Percentiles rank a stretch among this genome's conserved stretches.
These are phyloP conservation scores for Mycteria americana DNA, from an alignment of 2,797 vertebrate species.

Conservation along the genomic window DNA sequence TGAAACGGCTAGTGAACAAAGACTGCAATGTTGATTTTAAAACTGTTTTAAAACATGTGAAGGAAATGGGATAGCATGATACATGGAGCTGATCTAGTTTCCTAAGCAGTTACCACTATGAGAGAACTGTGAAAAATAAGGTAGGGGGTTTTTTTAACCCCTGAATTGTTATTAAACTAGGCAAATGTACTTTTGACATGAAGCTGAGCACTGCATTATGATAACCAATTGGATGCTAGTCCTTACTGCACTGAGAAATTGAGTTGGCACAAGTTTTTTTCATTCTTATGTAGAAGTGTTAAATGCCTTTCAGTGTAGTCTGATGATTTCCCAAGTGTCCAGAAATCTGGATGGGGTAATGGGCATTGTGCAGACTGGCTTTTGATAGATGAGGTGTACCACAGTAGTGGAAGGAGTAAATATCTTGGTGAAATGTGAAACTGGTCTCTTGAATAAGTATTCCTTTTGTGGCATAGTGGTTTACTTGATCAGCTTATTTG, in stretches of 20 bases:
- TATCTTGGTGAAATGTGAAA: background rate
- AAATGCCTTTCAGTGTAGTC: background rate
- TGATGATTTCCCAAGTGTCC: background rate
- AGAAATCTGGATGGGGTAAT: background rate
- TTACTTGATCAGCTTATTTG: background rate
- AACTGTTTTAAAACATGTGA: background rate
- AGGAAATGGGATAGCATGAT: background rate
- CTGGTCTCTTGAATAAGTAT: background rate
- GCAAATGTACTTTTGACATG: background rate
- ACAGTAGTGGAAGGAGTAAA: background rate
- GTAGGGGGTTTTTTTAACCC: background rate
- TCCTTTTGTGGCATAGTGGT: background rate
- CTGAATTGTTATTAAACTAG: background rate
- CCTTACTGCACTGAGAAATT: background rate
- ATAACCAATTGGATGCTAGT: background rate
- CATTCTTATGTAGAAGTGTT: background rate
- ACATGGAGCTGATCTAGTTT: background rate
- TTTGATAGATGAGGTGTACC: background rate
- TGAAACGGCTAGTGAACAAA: background rate
- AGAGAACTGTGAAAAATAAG: background rate
- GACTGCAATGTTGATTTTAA: background rate
- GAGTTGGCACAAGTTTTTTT: background rate
- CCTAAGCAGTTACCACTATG: background rate
- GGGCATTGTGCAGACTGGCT: background rate
- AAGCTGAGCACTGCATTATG: background rate